Evolutionary conservation across 2,797 vertebrate genomes (phyloP).

Genomic region (Caiman crocodilus): DNA sequence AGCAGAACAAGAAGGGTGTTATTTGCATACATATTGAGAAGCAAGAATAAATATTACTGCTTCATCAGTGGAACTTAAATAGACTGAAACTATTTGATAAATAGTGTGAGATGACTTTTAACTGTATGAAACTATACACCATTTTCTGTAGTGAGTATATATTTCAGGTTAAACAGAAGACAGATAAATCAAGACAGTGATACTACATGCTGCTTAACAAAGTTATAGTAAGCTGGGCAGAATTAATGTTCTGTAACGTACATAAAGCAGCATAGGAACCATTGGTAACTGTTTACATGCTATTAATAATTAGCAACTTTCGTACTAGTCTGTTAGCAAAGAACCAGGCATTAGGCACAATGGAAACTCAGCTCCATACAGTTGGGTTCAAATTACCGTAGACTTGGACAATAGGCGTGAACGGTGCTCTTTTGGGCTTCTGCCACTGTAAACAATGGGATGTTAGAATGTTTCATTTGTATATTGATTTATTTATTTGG

Average conservation of each 20-base stretch:
- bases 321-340: conserved; percentile 65
- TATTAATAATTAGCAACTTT: conserved; percentile 82
- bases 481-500: conserved; percentile 79
- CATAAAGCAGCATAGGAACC: conserved; percentile 66
- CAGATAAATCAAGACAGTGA: conserved; percentile 27
- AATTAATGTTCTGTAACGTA: conserved; percentile 78
- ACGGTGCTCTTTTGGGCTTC: conserved; percentile 72
- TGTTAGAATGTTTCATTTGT: conserved; percentile 73
- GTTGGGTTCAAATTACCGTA: conserved; percentile 71
- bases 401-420: conserved; percentile 60
- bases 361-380: conserved; percentile 55
- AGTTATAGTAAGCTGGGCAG: conserved; percentile 59
- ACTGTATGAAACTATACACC: conserved; percentile 5
- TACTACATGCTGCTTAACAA: conserved; percentile 46
- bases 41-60: background rate
- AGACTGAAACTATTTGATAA: background rate
- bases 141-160: conserved; percentile 24
- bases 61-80: background rate
- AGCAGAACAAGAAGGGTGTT: background rate
- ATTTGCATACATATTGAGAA: background rate
- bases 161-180: conserved; percentile 26
- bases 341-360: conserved; percentile 50
- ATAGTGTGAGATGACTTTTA: background rate
- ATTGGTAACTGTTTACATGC: conserved; percentile 80
- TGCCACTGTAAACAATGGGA: conserved; percentile 74